Percentiles rank a stretch among this genome's conserved stretches.
Conservation (phyloP, 2,797 vertebrate genomes). For the Lacerta viridis region DNA sequence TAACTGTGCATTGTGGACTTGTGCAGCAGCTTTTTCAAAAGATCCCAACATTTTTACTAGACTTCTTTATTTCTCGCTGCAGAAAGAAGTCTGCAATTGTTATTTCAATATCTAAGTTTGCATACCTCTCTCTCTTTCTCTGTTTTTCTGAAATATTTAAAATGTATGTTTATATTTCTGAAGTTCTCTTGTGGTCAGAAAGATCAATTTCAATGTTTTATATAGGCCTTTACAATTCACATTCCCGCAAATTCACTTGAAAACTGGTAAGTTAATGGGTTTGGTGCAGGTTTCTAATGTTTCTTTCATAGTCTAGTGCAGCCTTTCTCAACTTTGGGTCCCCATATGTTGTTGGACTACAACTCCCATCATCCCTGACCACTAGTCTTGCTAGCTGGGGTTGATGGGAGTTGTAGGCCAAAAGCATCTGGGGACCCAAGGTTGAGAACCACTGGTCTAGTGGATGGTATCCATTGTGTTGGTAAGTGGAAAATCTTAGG, state of each 20-base stretch:
- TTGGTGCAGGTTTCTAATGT: not conserved
- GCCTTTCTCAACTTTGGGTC: too few species aligned
- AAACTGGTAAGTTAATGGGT: not conserved
- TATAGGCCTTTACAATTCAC: not conserved
- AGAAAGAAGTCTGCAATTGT: not conserved
- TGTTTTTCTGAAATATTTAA: not conserved
- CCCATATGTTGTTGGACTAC: too few species aligned
- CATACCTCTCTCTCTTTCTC: not conserved
- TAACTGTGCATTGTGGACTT: conserved; percentile 37
- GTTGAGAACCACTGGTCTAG: not conserved
- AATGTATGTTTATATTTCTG: not conserved
- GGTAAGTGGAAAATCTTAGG: conserved; percentile 2
- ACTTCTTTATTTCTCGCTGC: conserved; percentile 8
- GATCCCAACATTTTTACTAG: conserved; percentile 40
- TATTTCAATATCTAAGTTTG: conserved; percentile 15
- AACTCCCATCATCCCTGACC: too few species aligned
- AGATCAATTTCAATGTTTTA: too few species aligned
- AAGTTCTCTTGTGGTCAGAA: not conserved
- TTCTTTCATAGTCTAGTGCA: not conserved
- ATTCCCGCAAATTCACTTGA: too few species aligned
- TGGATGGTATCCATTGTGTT: not conserved
- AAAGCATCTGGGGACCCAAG: too few species aligned
- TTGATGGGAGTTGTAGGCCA: too few species aligned
- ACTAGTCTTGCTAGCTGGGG: too few species aligned
- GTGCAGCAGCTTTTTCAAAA: conserved; percentile 26